Base-by-base conservation (phyloP, 2,888 invertebrate species). In the Trichopoda pennipes region DNA sequence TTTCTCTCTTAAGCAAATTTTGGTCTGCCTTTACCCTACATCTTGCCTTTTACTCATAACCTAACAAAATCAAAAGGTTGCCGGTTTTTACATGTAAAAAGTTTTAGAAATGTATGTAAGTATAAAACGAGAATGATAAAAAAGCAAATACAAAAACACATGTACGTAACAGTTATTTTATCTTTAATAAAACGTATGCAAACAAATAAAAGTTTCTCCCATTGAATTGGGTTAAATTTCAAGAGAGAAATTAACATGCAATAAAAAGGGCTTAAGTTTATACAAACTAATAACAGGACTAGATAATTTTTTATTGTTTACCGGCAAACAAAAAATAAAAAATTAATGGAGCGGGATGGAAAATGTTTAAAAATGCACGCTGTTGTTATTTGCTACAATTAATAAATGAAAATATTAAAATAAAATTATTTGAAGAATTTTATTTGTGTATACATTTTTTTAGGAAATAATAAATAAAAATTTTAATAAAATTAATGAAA, bases 171-270 rank as follows among this genome's bases (percentile, higher is more conserved):
- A 55, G 38, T 68, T 72, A n/a, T 60, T 72, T 47, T 75, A 70
- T 75, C 58, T 76, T 70, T 64, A 56, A 16, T 19, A 69, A 63
- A 35, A 47, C 19, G 49, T 55, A 56, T 77, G 77, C 73, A 81
- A 77, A 78, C 77, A 81, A 78, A 74, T 63, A 68, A 74, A 81
- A 81, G 74, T 78, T 81, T 81, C 68, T 44, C 21, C 28, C 53
- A 38, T 70, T 64, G 61, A 81, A 81, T 78, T 81, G 77, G 81
- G 74, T 81, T 81, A 81, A 74, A 74, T 81, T 81, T 81, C 77
- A 69, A 78, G 77, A 81, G 81, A 69, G 74, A 81, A 81, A 81
- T 81, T 81, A 81, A 78, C 77, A 74, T 78, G 77, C 81, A 81
- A 81, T 81, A 78, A 81, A 81, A 77, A 74, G 69, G 77, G 69